Evolutionary conservation across 2,888 invertebrate species (phyloP).

Genomic region (Drosophila siamana): DNA sequence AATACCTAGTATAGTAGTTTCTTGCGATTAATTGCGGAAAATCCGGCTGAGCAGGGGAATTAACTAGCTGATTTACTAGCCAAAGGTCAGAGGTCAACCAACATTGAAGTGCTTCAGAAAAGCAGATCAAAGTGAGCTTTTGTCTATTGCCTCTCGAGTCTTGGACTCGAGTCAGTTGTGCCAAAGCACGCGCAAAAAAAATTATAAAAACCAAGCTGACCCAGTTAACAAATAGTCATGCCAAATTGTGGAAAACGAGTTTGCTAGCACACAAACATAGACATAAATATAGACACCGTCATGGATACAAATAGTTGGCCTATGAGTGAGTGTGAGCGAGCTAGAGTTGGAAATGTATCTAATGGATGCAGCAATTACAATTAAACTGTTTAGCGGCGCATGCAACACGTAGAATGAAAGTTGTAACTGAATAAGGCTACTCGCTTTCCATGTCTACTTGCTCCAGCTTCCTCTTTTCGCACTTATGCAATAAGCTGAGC

Average conservation of each 20-base stretch:
- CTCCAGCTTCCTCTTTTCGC: constrained; percentile 56
- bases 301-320: constrained; percentile 1
- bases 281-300: constrained; percentile 15
- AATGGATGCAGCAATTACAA: constrained; percentile 61
- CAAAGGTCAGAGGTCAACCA: constrained; percentile 10
- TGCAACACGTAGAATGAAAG: constrained; percentile 36
- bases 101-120: not conserved
- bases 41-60: not conserved
- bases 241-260: constrained; percentile 71
- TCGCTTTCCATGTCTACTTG: constrained; percentile 15
- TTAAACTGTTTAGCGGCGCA: constrained; percentile 53
- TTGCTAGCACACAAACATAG: constrained; percentile 40
- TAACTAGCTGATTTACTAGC: not conserved
- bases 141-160: not conserved
- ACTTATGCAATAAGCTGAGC: constrained; percentile 49
- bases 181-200: constrained; percentile 39
- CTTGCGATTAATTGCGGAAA: not conserved
- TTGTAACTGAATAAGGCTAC: constrained; percentile 39
- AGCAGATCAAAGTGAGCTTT: not conserved
- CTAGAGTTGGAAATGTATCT: constrained; percentile 49
- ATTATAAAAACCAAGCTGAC: constrained; percentile 58
- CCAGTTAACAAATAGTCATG: constrained; percentile 70
- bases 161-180: not conserved
- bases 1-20: not conserved
- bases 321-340: constrained; percentile 26